phyloP scores from a whole-genome alignment of 2,888 invertebrate species.

The Iselma pallidipennis region DNA sequence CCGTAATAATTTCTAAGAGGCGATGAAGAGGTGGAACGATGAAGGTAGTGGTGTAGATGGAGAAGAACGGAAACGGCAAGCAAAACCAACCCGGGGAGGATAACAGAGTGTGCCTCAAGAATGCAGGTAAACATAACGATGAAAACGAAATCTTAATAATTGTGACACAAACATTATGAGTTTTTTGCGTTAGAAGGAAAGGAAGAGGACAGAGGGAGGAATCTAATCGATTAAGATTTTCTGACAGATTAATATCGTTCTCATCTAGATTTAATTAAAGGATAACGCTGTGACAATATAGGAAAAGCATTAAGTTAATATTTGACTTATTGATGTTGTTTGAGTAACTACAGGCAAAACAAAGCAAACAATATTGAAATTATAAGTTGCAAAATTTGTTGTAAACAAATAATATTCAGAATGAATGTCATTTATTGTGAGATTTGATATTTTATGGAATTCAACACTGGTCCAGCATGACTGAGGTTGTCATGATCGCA shows the following conservation, averaged over 20 bases:
- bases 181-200: neutral
- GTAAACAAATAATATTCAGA: neutral
- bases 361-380: no score
- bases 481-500: constrained; percentile 25
- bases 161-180: constrained; percentile 51
- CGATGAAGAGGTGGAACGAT: constrained; percentile 3
- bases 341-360: no score
- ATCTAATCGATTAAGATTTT: neutral
- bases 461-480: constrained; percentile 7
- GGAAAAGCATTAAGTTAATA: neutral
- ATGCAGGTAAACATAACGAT: constrained; percentile 50
- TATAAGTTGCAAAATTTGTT: neutral
- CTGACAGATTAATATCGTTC: neutral
- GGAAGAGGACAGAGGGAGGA: neutral
- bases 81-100: constrained; percentile 11
- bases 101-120: constrained; percentile 32
- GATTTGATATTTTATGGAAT: neutral
- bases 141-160: constrained; percentile 55
- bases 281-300: neutral
- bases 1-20: constrained; percentile 42
- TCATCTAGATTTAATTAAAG: constrained; percentile 1
- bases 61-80: constrained; percentile 17
- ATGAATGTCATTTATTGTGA: neutral
- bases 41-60: constrained; percentile 2
- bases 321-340: neutral